A percentile compares a stretch with the other conserved stretches of the same genome.
Evolutionary conservation across 2,797 vertebrate genomes (phyloP).

Genomic region (Halcyon chelicuti): DNA sequence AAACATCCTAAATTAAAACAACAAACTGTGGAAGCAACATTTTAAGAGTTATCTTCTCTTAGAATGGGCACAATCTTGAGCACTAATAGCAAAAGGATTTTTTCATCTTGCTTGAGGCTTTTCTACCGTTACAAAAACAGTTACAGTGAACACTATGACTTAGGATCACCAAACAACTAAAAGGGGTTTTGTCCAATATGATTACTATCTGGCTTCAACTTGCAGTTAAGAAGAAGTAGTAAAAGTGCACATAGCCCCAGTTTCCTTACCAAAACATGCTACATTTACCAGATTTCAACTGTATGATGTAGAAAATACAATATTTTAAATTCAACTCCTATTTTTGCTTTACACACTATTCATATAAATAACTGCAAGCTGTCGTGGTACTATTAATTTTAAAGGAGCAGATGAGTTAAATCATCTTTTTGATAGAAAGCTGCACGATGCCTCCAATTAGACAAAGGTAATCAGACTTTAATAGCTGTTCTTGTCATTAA

Average conservation of each 20-base stretch:
- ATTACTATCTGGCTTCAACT: background rate
- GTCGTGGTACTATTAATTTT: background rate
- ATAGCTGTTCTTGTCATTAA: constrained; percentile 33
- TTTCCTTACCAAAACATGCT: background rate
- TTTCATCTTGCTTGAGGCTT: background rate
- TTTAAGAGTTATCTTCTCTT: background rate
- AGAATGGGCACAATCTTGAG: background rate
- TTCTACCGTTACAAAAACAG: background rate
- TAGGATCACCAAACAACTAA: background rate
- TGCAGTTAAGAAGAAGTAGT: background rate
- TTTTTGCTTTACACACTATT: background rate
- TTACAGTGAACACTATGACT: background rate
- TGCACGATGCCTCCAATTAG: constrained; percentile 26
- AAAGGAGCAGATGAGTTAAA: constrained; percentile 22
- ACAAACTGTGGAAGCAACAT: background rate
- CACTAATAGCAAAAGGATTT: background rate
- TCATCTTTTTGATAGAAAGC: constrained; percentile 32
- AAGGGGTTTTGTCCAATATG: background rate
- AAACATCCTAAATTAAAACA: background rate
- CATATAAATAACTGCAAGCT: background rate
- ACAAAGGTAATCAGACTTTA: constrained; percentile 5
- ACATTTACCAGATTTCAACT: background rate
- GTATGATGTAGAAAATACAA: background rate
- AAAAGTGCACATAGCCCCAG: background rate
- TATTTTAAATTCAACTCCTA: background rate